Conservation (phyloP, 2,797 vertebrate genomes). For the Apogon talboti region DNA sequence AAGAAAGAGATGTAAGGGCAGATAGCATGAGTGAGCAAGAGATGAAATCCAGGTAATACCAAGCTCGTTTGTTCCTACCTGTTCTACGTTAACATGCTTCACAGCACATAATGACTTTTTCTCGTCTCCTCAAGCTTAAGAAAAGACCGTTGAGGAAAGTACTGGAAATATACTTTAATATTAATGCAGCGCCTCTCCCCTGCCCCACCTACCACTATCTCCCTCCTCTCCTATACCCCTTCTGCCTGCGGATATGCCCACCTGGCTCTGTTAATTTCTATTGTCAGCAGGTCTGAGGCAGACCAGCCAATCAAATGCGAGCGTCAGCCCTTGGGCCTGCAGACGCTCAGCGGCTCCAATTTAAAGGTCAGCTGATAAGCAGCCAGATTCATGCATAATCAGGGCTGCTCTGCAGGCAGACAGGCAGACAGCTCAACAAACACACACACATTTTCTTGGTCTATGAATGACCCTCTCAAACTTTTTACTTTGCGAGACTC, state of each 20-base stretch:
- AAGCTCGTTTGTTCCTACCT: slow-evolving; percentile 60
- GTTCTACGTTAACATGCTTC: slow-evolving; percentile 76
- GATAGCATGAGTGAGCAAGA: slow-evolving; percentile 52
- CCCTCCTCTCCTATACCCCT: slow-evolving; percentile 38
- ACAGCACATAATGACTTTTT: slow-evolving; percentile 83
- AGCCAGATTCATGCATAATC: slow-evolving; percentile 83
- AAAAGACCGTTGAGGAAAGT: slow-evolving; percentile 73
- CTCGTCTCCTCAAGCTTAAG: slow-evolving; percentile 74
- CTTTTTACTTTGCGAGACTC: slow-evolving; percentile 37
- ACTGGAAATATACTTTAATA: slow-evolving; percentile 71
- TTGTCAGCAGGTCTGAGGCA: slow-evolving; percentile 81
- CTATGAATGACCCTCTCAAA: slow-evolving; percentile 52
- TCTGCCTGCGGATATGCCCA: slow-evolving; percentile 75
- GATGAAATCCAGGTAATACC: slow-evolving; percentile 73
- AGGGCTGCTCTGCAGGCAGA: slow-evolving; percentile 66
- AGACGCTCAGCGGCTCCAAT: slow-evolving; percentile 81
- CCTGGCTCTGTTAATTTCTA: slow-evolving; percentile 81
- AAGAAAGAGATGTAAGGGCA: slow-evolving; percentile 43
- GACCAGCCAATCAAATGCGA: slow-evolving; percentile 79
- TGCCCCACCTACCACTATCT: slow-evolving; percentile 47
- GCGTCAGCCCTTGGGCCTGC: slow-evolving; percentile 75
- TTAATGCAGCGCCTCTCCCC: slow-evolving; percentile 48
- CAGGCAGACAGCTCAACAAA: slow-evolving; percentile 44
- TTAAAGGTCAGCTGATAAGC: slow-evolving; percentile 88
- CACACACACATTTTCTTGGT: slow-evolving; percentile 35